phyloP scores from a whole-genome alignment of 2,113 vertebrate species.

The Tyto alba region DNA sequence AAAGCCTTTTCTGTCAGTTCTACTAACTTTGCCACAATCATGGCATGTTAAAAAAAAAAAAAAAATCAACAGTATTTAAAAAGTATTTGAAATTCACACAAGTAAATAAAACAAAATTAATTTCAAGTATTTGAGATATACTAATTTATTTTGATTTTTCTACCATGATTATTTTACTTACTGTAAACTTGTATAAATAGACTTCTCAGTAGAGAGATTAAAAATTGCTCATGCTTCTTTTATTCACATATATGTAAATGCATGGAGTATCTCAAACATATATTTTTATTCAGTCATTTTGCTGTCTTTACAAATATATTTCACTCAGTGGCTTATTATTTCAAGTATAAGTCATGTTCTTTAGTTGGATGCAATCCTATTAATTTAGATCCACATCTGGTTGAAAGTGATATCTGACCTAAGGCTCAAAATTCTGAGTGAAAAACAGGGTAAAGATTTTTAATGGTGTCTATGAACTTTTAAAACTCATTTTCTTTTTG shows the following conservation, averaged over 20 bases:
- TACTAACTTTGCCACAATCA: neutral
- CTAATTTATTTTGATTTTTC: neutral
- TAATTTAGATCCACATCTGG: neutral
- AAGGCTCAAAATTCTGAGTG: neutral
- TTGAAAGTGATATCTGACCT: neutral
- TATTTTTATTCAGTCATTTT: neutral
- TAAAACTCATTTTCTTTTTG: neutral
- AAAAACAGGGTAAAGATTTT: neutral
- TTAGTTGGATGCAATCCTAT: neutral
- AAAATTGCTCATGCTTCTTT: neutral
- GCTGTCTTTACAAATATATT: neutral
- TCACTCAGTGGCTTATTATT: neutral
- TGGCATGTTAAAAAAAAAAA: too few species aligned
- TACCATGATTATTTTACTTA: neutral
- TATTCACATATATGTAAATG: neutral
- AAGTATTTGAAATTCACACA: neutral
- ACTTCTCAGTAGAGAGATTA: neutral
- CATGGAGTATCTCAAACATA: neutral
- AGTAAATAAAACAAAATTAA: neutral
- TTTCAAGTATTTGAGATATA: neutral
- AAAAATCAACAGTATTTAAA: accelerated
- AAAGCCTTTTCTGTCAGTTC: neutral
- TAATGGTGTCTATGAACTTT: neutral
- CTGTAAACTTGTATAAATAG: neutral
- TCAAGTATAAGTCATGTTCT: neutral